Evolutionary conservation across 2,888 invertebrate species (phyloP).

Genomic region (Idaea aversata): DNA sequence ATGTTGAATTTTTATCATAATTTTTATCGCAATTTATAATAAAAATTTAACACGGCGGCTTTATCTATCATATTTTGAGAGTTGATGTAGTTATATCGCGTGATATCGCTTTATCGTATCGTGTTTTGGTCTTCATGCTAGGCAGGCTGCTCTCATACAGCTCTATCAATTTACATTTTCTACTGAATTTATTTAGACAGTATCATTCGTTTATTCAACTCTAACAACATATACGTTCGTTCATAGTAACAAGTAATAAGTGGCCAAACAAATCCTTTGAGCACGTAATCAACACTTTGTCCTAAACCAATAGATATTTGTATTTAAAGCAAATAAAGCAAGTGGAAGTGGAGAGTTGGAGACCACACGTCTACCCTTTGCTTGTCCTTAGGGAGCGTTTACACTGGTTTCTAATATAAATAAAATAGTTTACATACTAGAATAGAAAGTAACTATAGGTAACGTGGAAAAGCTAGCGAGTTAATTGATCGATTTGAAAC

Average conservation of each 20-base stretch:
- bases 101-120: too few relatives aligned
- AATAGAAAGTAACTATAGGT: slow-evolving; percentile 2
- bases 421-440: background rate
- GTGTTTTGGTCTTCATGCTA: too few relatives aligned
- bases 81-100: too few relatives aligned
- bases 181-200: background rate
- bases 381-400: slow-evolving; percentile 9
- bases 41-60: too few relatives aligned
- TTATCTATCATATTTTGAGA: too few relatives aligned
- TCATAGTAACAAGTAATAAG: background rate
- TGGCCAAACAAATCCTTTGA: slow-evolving; percentile 18
- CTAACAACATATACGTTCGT: background rate
- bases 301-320: slow-evolving; percentile 30
- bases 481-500: background rate
- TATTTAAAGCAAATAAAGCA: slow-evolving; percentile 21
- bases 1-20: too few relatives aligned
- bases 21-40: too few relatives aligned
- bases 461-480: background rate
- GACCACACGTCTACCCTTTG: slow-evolving; percentile 21
- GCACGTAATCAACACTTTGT: slow-evolving; percentile 26
- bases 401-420: slow-evolving; percentile 5
- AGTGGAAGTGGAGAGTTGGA: slow-evolving; percentile 12
- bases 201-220: slow-evolving; percentile 3
- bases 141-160: background rate
- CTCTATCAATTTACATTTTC: background rate